A percentile compares a stretch with the other conserved stretches of the same genome.
phyloP scores from a whole-genome alignment of 2,888 invertebrate species.

The Heliconius aoede region DNA sequence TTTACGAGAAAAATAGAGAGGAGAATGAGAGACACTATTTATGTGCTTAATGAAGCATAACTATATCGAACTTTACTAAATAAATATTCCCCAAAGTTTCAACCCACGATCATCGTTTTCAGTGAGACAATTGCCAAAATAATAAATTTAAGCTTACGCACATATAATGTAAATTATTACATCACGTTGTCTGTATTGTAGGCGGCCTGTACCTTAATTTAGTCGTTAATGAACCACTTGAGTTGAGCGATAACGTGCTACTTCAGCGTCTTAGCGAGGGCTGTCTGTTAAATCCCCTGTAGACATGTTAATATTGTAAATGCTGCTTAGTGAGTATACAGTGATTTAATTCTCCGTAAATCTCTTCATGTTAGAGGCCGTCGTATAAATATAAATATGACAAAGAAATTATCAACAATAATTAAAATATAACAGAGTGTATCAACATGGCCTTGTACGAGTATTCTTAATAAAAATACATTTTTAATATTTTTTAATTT shows the following conservation, averaged over 20 bases:
- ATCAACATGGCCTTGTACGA: not conserved
- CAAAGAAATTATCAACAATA: not conserved
- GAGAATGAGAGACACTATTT: too few relatives aligned
- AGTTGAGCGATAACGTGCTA: slow-evolving; percentile 2
- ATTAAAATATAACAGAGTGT: not conserved
- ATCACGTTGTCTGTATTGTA: not conserved
- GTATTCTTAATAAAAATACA: slow-evolving; percentile 4
- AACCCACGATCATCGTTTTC: not conserved
- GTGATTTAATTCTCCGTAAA: not conserved
- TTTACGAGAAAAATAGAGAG: too few relatives aligned
- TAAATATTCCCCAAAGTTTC: not conserved
- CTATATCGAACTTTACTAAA: not conserved
- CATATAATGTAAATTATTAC: not conserved
- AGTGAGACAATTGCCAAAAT: not conserved
- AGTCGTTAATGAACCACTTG: not conserved
- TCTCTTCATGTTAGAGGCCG: too few relatives aligned
- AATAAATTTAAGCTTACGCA: not conserved
- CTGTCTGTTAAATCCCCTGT: not conserved
- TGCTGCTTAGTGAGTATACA: not conserved
- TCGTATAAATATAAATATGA: not conserved
- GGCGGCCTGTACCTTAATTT: slow-evolving; percentile 13
- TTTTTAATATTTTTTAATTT: slow-evolving; percentile 10
- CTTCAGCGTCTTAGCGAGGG: not conserved
- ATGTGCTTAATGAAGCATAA: too few relatives aligned
- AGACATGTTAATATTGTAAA: not conserved